Percentiles rank a stretch among this genome's conserved stretches.
Conservation (phyloP, 2,113 vertebrate species). For the Leptobrachium leishanense region DNA sequence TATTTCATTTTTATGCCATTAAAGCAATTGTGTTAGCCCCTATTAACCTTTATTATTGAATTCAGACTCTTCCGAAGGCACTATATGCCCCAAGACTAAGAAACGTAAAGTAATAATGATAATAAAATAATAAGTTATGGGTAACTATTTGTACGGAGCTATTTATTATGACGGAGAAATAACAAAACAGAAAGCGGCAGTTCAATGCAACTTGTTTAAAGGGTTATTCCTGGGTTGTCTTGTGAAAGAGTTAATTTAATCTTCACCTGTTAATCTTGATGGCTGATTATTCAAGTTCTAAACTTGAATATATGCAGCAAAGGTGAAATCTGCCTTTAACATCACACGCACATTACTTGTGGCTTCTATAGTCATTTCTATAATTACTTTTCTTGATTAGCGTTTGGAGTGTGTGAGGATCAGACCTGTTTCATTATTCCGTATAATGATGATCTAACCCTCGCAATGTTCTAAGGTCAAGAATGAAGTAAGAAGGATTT, state of each 20-base stretch:
- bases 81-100: too few species aligned
- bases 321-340: conserved; percentile 41
- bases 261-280: conserved; percentile 3
- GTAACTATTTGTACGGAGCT: too few species aligned
- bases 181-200: too few species aligned
- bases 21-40: too few species aligned
- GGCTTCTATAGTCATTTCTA: conserved; percentile 46
- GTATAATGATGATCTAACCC: conserved; percentile 46
- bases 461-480: conserved; percentile 48
- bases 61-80: too few species aligned
- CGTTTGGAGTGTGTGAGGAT: conserved; percentile 44
- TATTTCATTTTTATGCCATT: too few species aligned
- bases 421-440: conserved; percentile 48
- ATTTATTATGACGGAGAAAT: too few species aligned
- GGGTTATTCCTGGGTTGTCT: too few species aligned
- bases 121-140: too few species aligned
- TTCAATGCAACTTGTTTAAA: too few species aligned
- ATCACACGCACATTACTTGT: conserved; percentile 38
- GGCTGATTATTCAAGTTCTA: conserved; percentile 32
- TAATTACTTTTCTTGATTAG: conserved; percentile 51
- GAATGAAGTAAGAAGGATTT: conserved; percentile 45
- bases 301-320: conserved; percentile 34
- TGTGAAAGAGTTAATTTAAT: conserved; percentile 24
- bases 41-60: too few species aligned
- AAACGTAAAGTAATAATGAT: too few species aligned